Evolutionary conservation across 2,888 invertebrate genomes (phyloP), one percentile per base, ranked within the genome.

Genomic region (Pseudanteris insignis): DNA sequence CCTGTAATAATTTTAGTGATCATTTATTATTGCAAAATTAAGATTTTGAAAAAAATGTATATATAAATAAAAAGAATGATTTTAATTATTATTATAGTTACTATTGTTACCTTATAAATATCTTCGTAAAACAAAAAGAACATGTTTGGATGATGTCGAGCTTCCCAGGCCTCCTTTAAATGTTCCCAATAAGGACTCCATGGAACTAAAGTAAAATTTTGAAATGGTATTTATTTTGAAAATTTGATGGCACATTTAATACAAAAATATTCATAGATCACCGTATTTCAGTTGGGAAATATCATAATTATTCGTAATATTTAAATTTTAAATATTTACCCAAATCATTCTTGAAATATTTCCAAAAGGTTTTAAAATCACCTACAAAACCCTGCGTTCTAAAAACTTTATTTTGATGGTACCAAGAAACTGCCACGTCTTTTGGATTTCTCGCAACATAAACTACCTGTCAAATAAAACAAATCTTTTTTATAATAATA

Each of bases 151-250:
- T 89, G 82, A 57, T 89, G 69, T 63, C 87, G 83, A 40, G 84
- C 76, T 2, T 84, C 81, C 88, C 90, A 90, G 0, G 89, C 90
- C 81, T 92, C 91, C 71, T 88, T 86, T 1, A 93, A 74, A 70
- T 93, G 92, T 46, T 87, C 86, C 84, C 90, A 92, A 71, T 87
- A 92, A 0, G 92, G 92, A 36, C 88, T 84, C 87, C 88, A 90
- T 21, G 86, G 83, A 73, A 87, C 89, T 26, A n/a, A n/a, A n/a
- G n/a, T n/a, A n/a, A n/a, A n/a, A n/a, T n/a, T n/a, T n/a, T n/a
- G n/a, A n/a, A n/a, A n/a, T n/a, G n/a, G n/a, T n/a, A n/a, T n/a
- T n/a, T n/a, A n/a, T n/a, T n/a, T n/a, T n/a, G n/a, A n/a, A n/a
- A n/a, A n/a, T n/a, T n/a, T n/a, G n/a, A n/a, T n/a, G n/a, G n/a